Conservation (phyloP, 2,797 vertebrate species). For the Tragelaphus oryx region DNA sequence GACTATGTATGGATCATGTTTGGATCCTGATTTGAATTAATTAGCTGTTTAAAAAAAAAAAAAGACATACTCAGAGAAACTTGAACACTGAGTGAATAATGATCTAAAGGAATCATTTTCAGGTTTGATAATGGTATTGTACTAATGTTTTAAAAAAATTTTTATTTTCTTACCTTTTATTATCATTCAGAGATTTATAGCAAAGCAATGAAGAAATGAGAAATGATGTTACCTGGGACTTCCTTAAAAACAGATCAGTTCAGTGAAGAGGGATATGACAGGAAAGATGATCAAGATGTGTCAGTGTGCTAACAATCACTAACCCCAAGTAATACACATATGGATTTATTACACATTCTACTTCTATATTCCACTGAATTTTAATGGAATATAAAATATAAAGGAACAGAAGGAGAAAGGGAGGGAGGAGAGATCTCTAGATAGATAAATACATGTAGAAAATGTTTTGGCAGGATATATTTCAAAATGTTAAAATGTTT, state of each 20-base stretch:
- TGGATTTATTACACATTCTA: background rate
- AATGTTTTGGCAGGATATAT: background rate
- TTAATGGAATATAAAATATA: background rate
- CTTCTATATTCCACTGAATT: background rate
- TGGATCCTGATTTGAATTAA: background rate
- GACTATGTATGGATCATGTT: background rate
- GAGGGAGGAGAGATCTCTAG: background rate
- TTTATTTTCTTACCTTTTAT: background rate
- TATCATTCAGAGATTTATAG: background rate
- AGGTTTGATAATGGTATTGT: background rate
- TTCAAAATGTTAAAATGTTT: constrained; percentile 14
- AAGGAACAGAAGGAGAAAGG: background rate
- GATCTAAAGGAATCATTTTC: background rate
- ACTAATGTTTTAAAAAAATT: background rate
- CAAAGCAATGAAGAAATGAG: background rate
- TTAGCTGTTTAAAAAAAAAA: background rate
- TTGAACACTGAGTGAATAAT: background rate
- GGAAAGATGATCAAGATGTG: background rate
- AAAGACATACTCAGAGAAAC: background rate
- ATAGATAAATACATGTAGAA: background rate
- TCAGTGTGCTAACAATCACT: background rate
- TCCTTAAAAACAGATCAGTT: background rate
- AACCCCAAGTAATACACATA: background rate
- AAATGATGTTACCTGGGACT: background rate
- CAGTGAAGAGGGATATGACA: background rate